Conservation (phyloP, 2,797 vertebrate species). For the Uromys caudimaculatus region DNA sequence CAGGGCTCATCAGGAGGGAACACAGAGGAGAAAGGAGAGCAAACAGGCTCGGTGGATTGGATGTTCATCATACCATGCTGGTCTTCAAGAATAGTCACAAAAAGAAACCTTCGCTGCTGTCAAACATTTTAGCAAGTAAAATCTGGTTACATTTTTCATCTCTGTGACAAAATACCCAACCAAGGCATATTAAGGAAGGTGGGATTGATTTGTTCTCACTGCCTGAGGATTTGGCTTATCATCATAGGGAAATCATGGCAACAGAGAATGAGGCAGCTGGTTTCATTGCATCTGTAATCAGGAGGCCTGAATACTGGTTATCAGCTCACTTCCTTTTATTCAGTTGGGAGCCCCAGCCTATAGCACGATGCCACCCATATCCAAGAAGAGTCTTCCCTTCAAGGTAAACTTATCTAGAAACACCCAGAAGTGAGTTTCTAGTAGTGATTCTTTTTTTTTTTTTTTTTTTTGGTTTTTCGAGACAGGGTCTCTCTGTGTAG, state of each 20-base stretch:
- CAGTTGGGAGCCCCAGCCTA: neutral
- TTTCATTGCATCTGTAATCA: too few relatives aligned
- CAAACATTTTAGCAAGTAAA: neutral
- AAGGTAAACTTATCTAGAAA: neutral
- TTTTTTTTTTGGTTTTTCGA: too few relatives aligned
- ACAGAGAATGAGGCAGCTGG: neutral
- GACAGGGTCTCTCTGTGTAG: too few relatives aligned
- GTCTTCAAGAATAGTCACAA: neutral
- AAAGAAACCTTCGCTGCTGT: neutral
- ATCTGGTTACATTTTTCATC: neutral
- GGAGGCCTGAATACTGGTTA: neutral
- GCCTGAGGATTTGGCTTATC: neutral
- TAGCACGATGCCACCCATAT: neutral
- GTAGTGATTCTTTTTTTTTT: neutral
- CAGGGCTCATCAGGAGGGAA: neutral
- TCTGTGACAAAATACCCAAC: too few relatives aligned
- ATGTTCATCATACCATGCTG: neutral
- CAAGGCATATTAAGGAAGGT: too few relatives aligned
- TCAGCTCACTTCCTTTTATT: too few relatives aligned
- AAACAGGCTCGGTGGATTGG: neutral
- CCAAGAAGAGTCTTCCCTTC: neutral
- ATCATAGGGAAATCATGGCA: neutral
- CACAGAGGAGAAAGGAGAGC: neutral
- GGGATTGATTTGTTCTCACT: neutral
- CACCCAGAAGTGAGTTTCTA: neutral